Evolutionary conservation across 2,113 vertebrate genomes (phyloP).

Genomic region (Limnothrissa miodon): DNA sequence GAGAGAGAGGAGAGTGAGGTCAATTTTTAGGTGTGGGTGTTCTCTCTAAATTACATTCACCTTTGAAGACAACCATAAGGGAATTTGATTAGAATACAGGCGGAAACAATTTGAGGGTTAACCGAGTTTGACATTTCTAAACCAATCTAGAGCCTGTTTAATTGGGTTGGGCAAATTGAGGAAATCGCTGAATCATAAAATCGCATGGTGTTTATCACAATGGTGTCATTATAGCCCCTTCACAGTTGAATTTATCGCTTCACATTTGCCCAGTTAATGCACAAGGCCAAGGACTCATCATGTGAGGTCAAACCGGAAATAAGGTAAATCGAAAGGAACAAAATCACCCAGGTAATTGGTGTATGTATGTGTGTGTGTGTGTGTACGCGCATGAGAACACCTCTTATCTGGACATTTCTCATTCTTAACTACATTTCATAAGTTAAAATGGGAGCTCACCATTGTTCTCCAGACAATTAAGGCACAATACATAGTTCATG

Average conservation of each 20-base stretch:
- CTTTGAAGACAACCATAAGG: neutral
- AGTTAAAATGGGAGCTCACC: neutral
- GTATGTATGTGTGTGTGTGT: neutral
- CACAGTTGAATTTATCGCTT: neutral
- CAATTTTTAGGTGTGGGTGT: neutral
- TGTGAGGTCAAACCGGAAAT: neutral
- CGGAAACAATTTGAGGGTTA: slow-evolving; percentile 3
- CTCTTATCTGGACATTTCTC: neutral
- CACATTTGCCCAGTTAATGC: neutral
- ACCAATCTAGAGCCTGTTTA: neutral
- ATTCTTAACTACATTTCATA: neutral
- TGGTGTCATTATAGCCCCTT: neutral
- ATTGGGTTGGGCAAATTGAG: neutral
- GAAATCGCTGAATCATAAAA: neutral
- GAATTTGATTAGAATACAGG: neutral
- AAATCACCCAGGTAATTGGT: neutral
- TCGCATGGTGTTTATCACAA: neutral
- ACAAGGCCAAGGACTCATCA: neutral
- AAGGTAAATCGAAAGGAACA: neutral
- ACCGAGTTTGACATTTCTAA: neutral
- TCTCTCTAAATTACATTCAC: slow-evolving; percentile 5
- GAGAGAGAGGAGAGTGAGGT: neutral
- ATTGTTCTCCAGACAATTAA: neutral
- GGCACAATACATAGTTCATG: neutral
- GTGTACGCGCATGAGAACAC: neutral